Evolutionary conservation across 2,888 invertebrate species (phyloP).

Genomic region (Lasioglossum zephyrum): DNA sequence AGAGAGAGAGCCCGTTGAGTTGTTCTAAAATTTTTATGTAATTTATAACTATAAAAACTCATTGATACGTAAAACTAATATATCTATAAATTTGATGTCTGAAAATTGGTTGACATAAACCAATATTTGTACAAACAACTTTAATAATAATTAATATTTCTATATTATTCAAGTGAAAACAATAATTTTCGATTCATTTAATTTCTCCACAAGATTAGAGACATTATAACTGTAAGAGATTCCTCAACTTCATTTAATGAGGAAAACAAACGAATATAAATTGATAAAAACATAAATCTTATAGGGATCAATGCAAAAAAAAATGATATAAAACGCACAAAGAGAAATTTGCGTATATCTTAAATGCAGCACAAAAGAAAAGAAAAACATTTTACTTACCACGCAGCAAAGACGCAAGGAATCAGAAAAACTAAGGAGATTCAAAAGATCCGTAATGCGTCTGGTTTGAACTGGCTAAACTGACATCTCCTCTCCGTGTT

Average conservation of each 20-base stretch:
- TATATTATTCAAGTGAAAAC: background rate
- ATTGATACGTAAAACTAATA: background rate
- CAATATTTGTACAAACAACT: background rate
- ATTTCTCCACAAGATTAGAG: background rate
- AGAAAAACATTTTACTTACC: conserved; percentile 66
- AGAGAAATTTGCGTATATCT: conserved; percentile 14
- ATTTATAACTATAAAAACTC: background rate
- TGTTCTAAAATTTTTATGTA: background rate
- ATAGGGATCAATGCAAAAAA: conserved; percentile 25
- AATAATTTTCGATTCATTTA: background rate
- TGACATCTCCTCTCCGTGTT: conserved; percentile 76
- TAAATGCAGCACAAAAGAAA: background rate
- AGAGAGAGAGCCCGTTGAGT: no score
- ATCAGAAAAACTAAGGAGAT: conserved; percentile 74
- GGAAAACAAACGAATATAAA: conserved; percentile 1
- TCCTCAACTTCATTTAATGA: background rate
- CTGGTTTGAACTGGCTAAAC: conserved; percentile 74
- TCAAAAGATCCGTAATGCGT: conserved; percentile 75
- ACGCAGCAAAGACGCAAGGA: conserved; percentile 63
- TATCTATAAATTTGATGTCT: background rate
- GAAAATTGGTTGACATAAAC: background rate
- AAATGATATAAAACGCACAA: conserved; percentile 5
- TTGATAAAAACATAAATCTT: conserved; percentile 17
- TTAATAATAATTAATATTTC: background rate
- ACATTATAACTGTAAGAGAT: background rate